phyloP scores from a whole-genome alignment of 1,140 invertebrate genomes.

The Rhysida immarginata region DNA sequence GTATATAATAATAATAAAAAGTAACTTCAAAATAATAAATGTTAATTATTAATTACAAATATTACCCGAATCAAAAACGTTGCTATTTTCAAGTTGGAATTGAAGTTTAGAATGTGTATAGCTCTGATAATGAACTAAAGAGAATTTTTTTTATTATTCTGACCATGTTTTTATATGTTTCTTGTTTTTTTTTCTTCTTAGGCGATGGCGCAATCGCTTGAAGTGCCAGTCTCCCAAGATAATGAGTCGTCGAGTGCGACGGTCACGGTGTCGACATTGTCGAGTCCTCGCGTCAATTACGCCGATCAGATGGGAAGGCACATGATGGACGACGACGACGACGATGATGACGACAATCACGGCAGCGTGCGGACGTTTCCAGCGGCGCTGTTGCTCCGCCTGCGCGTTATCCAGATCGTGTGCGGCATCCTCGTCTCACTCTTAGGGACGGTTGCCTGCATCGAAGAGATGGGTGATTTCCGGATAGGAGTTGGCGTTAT shows the following conservation, averaged over 20 bases:
- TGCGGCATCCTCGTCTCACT: conserved; percentile 1
- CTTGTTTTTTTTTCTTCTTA: too few species aligned
- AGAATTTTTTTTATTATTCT: too few species aligned
- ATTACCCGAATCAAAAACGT: too few species aligned
- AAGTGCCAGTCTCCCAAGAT: background rate
- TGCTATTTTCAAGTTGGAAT: too few species aligned
- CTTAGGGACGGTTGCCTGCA: conserved; percentile 5
- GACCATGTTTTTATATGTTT: too few species aligned
- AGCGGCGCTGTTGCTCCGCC: background rate
- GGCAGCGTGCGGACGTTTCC: background rate
- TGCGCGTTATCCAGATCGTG: conserved; percentile 8
- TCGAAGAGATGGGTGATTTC: conserved; percentile 6
- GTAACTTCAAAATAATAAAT: too few species aligned
- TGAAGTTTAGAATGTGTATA: too few species aligned
- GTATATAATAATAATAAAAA: too few species aligned
- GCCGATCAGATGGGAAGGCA: background rate
- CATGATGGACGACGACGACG: background rate
- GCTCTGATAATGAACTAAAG: too few species aligned
- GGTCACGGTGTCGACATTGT: background rate
- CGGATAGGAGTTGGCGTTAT: conserved; percentile 3
- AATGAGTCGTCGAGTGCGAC: background rate
- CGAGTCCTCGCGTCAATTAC: background rate
- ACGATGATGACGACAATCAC: background rate
- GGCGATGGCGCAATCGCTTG: too few species aligned
- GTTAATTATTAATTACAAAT: too few species aligned